These are phyloP conservation scores for Corapipo altera DNA, from an alignment of 2,113 vertebrate genomes.

Conservation along the genomic window DNA sequence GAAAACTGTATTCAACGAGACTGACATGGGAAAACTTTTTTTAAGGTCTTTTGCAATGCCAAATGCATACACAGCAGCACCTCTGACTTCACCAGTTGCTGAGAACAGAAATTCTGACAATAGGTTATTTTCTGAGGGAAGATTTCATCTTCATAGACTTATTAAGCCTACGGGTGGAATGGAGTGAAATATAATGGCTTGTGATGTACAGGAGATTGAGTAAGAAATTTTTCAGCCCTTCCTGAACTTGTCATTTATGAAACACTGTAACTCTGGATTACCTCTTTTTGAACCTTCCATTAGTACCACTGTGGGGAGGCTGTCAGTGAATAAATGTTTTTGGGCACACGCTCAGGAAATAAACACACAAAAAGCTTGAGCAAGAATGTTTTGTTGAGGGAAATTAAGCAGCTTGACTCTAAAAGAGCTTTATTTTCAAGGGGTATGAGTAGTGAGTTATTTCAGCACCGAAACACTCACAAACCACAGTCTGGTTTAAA, in stretches of 20 bases:
- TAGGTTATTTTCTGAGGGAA: not conserved
- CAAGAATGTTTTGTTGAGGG: not conserved
- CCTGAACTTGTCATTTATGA: not conserved
- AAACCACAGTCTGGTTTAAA: not conserved
- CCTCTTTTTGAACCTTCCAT: not conserved
- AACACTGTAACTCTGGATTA: not conserved
- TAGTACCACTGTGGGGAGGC: not conserved
- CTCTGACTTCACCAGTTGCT: not conserved
- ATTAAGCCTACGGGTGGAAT: not conserved
- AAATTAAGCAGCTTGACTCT: not conserved
- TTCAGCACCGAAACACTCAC: not conserved
- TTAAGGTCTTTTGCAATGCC: not conserved
- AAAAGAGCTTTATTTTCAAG: not conserved
- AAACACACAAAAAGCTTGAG: not conserved
- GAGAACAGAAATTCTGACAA: not conserved
- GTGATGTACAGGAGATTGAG: not conserved
- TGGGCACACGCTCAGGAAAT: not conserved
- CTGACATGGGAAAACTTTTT: not conserved
- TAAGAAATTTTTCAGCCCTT: not conserved
- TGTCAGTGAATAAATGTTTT: not conserved
- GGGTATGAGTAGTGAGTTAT: not conserved
- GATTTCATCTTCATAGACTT: not conserved
- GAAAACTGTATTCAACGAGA: not conserved
- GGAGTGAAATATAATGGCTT: not conserved
- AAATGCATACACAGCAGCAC: not conserved